phyloP scores from a whole-genome alignment of 2,113 vertebrate species.

The Cariama cristata region DNA sequence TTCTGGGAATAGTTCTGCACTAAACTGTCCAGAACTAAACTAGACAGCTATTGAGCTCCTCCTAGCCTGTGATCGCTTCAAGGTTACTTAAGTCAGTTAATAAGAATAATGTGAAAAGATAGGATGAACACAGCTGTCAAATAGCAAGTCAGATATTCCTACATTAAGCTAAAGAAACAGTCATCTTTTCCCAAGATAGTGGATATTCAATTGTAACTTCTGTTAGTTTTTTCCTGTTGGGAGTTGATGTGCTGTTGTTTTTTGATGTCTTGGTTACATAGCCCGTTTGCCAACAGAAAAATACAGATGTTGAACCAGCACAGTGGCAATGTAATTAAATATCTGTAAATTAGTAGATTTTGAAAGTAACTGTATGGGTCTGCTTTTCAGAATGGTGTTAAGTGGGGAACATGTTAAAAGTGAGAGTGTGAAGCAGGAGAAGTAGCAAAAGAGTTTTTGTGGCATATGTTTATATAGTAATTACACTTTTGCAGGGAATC shows the following conservation, averaged over 20 bases:
- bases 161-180: background rate
- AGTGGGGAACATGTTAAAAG: background rate
- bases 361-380: background rate
- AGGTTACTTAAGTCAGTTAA: background rate
- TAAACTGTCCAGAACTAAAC: background rate
- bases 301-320: background rate
- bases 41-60: background rate
- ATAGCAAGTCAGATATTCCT: background rate
- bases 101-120: background rate
- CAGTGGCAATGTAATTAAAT: background rate
- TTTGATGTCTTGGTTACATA: background rate
- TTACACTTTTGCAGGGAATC: background rate
- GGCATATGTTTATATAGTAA: background rate
- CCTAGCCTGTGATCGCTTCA: background rate
- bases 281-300: background rate
- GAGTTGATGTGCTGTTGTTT: background rate
- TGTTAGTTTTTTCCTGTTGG: background rate
- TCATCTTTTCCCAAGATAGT: background rate
- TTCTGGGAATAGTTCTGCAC: background rate
- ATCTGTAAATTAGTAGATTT: background rate
- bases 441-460: background rate
- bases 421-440: background rate
- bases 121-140: background rate
- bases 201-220: background rate
- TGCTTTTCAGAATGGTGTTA: background rate